phyloP scores from a whole-genome alignment of 2,888 invertebrate species.

The Eretmocerus hayati region DNA sequence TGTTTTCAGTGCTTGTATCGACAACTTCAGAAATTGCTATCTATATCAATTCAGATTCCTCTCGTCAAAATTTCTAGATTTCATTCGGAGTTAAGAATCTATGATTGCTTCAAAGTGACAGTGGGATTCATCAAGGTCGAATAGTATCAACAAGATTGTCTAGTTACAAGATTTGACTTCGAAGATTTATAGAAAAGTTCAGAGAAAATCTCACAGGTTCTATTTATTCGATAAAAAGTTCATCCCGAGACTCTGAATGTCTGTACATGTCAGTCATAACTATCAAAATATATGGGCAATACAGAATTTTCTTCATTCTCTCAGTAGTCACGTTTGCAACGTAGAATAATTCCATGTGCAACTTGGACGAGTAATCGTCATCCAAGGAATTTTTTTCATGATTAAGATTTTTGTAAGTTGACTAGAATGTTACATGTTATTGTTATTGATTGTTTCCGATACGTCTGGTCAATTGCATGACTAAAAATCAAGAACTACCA shows the following conservation, averaged over 20 bases:
- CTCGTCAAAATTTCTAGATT: too few relatives aligned
- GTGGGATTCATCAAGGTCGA: not conserved
- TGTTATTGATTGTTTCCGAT: too few relatives aligned
- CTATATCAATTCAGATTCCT: too few relatives aligned
- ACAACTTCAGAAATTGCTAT: too few relatives aligned
- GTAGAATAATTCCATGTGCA: slow-evolving; percentile 12
- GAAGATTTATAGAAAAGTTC: slow-evolving; percentile 11
- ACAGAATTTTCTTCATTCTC: too few relatives aligned
- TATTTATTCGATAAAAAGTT: slow-evolving; percentile 9
- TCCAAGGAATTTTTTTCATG: too few relatives aligned
- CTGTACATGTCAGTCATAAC: slow-evolving; percentile 2
- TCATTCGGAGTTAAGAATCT: not conserved
- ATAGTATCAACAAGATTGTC: slow-evolving; percentile 6
- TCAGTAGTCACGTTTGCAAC: not conserved
- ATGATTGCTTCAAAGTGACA: not conserved
- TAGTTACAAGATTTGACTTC: not conserved
- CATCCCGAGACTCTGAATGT: slow-evolving; percentile 21
- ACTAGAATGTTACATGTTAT: too few relatives aligned
- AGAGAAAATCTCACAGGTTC: slow-evolving; percentile 2
- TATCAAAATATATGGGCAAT: not conserved
- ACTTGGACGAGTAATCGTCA: too few relatives aligned
- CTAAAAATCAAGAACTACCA: too few relatives aligned
- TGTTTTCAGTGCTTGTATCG: too few relatives aligned
- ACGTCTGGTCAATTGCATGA: too few relatives aligned
- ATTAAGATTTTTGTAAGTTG: too few relatives aligned